These are phyloP conservation scores for Conopomorpha cramerella DNA, from an alignment of 1,140 invertebrate genomes.

Conservation along the genomic window DNA sequence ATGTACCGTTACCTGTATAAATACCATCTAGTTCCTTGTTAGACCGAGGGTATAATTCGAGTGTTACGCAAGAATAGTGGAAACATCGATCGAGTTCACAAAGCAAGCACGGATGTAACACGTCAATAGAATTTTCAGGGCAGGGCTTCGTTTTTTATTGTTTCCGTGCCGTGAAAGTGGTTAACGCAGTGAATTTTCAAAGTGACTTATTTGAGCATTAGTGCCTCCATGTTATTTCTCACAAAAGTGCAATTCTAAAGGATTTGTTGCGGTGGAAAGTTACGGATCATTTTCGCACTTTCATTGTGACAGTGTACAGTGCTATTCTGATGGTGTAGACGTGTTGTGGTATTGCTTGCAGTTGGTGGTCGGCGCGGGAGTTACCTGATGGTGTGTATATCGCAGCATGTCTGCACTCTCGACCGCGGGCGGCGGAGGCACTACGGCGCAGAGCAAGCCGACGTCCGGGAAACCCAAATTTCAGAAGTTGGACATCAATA, in stretches of 20 bases:
- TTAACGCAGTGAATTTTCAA: constrained; percentile 1
- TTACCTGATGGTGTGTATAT: constrained; percentile 61
- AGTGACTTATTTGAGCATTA: too few species aligned
- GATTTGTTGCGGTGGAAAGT: too few species aligned
- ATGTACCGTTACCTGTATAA: too few species aligned
- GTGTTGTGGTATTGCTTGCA: too few species aligned
- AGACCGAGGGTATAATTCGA: too few species aligned
- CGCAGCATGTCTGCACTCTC: constrained; percentile 64
- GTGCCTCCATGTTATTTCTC: too few species aligned
- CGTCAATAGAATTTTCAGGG: constrained; percentile 53
- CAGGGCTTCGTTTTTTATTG: constrained; percentile 41
- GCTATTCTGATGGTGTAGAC: too few species aligned
- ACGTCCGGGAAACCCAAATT: constrained; percentile 82
- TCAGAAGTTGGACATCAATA: constrained; percentile 97
- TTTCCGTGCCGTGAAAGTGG: constrained; percentile 44
- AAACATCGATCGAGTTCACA: constrained; percentile 47
- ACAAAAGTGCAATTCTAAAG: too few species aligned
- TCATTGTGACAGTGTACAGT: too few species aligned
- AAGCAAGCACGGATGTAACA: constrained; percentile 56
- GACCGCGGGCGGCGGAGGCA: constrained; percentile 60
- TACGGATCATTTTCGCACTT: too few species aligned
- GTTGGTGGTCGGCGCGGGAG: constrained; percentile 55
- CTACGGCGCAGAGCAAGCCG: constrained; percentile 57
- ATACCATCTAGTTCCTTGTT: too few species aligned
- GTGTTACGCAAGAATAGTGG: constrained; percentile 14